Evolutionary conservation across 2,797 vertebrate genomes (phyloP).

Genomic region (Alectoris magna): DNA sequence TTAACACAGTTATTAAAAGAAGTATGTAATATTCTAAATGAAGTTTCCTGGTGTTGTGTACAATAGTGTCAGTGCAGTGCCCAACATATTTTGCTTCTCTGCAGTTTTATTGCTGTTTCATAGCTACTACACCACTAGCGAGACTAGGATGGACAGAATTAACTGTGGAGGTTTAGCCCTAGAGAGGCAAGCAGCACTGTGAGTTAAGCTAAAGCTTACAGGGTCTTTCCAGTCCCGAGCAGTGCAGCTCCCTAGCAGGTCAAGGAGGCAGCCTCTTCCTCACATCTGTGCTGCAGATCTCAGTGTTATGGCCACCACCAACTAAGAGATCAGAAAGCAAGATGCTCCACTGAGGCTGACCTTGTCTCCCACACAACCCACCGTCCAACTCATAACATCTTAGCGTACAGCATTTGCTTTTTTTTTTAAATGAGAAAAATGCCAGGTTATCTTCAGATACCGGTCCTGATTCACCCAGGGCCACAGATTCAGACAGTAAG

Average conservation of each 20-base stretch:
- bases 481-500: not conserved
- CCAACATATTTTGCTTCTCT: not conserved
- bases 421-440: slow-evolving; percentile 13
- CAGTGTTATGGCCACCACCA: not conserved
- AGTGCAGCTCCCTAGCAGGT: not conserved
- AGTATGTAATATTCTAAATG: not conserved
- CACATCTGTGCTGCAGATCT: rapidly evolving
- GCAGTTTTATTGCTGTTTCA: not conserved
- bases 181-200: not conserved
- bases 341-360: not conserved
- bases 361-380: not conserved
- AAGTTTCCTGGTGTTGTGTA: not conserved
- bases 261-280: not conserved
- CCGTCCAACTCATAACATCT: not conserved
- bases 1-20: not conserved
- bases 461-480: not conserved
- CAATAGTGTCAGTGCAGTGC: not conserved
- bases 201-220: not conserved
- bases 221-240: not conserved
- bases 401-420: not conserved
- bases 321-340: not conserved
- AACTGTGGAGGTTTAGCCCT: not conserved
- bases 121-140: not conserved
- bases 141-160: not conserved
- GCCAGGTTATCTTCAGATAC: not conserved